Evolutionary conservation across 2,888 invertebrate genomes (phyloP).

Genomic region (Craniophora ligustri): DNA sequence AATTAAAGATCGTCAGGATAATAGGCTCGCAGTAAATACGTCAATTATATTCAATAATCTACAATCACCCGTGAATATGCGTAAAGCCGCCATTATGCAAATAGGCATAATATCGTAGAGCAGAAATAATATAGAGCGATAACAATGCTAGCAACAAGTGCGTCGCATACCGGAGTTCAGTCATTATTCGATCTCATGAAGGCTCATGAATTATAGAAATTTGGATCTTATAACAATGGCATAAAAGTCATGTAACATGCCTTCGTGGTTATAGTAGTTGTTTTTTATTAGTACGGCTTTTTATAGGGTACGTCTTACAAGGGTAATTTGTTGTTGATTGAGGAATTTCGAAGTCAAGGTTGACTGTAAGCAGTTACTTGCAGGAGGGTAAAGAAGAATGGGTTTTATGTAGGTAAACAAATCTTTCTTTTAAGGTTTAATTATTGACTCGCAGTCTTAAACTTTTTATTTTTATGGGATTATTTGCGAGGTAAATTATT

Average conservation of each 20-base stretch:
- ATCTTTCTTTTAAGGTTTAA: neutral
- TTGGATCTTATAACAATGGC: too few species aligned
- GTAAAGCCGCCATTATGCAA: slow-evolving; percentile 67
- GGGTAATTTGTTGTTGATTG: neutral
- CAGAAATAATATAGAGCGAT: slow-evolving; percentile 53
- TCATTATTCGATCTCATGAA: too few species aligned
- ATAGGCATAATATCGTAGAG: slow-evolving; percentile 64
- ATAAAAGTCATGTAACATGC: too few species aligned
- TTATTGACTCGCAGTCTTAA: neutral
- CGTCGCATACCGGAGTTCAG: slow-evolving; percentile 19
- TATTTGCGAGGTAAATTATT: too few species aligned
- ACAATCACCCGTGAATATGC: slow-evolving; percentile 62
- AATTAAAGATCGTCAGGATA: slow-evolving; percentile 16
- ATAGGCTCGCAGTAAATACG: slow-evolving; percentile 20
- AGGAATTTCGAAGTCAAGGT: neutral
- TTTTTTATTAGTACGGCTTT: slow-evolving; percentile 15
- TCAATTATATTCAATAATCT: slow-evolving; percentile 61
- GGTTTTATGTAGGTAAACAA: too few species aligned
- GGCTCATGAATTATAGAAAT: too few species aligned
- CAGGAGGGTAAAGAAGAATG: neutral
- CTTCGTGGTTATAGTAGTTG: slow-evolving; percentile 44
- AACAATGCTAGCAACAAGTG: slow-evolving; percentile 61
- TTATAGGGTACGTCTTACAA: neutral
- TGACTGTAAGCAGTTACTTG: too few species aligned
- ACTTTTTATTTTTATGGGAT: too few species aligned